phyloP scores from a whole-genome alignment of 2,797 vertebrate species.

The Molothrus aeneus region DNA sequence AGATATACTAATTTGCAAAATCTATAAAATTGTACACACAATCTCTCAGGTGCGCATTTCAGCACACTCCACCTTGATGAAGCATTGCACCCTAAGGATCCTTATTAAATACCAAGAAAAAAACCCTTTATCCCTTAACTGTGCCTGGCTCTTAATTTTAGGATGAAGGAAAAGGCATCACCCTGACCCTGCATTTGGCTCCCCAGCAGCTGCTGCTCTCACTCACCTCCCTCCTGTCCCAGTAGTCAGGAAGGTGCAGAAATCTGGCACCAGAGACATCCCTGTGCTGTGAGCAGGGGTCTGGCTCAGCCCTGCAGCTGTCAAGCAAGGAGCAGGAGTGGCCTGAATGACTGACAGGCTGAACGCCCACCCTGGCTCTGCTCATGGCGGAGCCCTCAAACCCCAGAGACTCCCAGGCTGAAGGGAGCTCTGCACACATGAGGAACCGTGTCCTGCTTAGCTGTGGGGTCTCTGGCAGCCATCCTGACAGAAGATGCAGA shows the following conservation, averaged over 20 bases:
- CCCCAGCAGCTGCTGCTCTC: not conserved
- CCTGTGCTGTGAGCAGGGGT: not conserved
- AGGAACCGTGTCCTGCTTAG: not conserved
- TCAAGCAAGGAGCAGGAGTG: rapidly evolving
- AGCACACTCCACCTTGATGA: not conserved
- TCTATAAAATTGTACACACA: not conserved
- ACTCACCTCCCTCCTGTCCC: not conserved
- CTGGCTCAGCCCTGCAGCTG: rapidly evolving
- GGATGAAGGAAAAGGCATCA: not conserved
- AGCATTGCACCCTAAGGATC: not conserved
- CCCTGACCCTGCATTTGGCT: rapidly evolving
- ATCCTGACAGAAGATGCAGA: not conserved
- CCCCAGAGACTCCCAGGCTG: not conserved
- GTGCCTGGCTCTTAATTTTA: not conserved
- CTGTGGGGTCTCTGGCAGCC: not conserved
- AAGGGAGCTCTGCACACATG: not conserved
- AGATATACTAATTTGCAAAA: not conserved
- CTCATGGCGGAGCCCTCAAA: not conserved
- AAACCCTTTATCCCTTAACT: not conserved
- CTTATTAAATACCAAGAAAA: not conserved
- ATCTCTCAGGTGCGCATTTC: not conserved
- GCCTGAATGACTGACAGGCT: too few species aligned
- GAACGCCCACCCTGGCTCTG: not conserved
- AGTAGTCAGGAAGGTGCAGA: rapidly evolving
- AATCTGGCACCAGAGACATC: not conserved